Percentiles rank a stretch among this genome's conserved stretches.
These are phyloP conservation scores for Dallia pectoralis DNA, from an alignment of 2,797 vertebrate species.

Conservation along the genomic window DNA sequence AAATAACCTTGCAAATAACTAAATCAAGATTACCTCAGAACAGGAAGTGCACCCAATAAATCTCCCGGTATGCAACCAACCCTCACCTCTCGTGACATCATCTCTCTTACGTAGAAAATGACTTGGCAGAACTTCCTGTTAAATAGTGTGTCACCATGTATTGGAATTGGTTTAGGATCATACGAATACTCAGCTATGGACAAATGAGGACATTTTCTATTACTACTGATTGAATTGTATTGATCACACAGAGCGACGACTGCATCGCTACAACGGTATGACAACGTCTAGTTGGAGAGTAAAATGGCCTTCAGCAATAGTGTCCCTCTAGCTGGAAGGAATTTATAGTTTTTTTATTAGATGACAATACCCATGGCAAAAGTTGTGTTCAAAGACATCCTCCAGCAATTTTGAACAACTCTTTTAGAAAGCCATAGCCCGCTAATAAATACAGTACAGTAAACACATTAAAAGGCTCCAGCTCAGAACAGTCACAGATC, in stretches of 20 bases:
- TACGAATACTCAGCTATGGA: background rate
- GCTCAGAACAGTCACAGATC: no score
- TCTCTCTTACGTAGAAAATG: background rate
- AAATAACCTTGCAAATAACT: no score
- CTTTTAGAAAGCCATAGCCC: no score
- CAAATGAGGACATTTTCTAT: background rate
- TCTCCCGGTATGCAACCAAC: no score
- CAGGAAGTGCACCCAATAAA: no score
- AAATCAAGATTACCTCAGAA: no score
- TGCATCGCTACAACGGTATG: constrained; percentile 37
- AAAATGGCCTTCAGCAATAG: constrained; percentile 30
- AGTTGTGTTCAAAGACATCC: no score
- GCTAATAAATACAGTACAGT: no score
- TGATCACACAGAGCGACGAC: constrained; percentile 23
- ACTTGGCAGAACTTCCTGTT: background rate
- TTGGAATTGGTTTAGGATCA: background rate
- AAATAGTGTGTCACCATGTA: no score
- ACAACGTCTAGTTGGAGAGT: constrained; percentile 33
- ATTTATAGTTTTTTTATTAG: constrained; percentile 16
- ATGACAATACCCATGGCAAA: constrained; percentile 9
- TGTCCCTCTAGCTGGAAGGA: constrained; percentile 11
- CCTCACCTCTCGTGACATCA: no score
- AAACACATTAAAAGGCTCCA: no score
- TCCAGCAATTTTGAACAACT: no score
- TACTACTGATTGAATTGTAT: constrained; percentile 3